Base-by-base conservation (phyloP, 2,888 invertebrate genomes). In the Osedax frankpressi region DNA sequence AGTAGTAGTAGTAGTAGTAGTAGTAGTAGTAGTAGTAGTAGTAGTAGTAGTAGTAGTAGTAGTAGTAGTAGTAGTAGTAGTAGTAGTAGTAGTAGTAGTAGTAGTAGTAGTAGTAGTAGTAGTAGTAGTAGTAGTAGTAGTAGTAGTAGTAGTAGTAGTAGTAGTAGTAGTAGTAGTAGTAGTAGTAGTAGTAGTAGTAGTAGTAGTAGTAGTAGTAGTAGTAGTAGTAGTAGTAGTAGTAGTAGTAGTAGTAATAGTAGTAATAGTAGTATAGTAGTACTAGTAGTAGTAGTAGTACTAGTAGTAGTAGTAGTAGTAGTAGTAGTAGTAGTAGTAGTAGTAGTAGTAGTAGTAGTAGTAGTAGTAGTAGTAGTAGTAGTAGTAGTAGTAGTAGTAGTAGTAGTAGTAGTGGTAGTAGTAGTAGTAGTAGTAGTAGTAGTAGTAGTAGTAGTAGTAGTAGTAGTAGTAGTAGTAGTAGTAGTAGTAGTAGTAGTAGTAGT, bases 1-100 rank as follows among this genome's bases (percentile, higher is more conserved):
- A 62, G 62, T 62, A 62, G 59, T n/a, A 59, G 62, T 62, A 62
- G 1, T 62, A 62, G 62, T 62, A 62, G 62, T 62, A 62, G 62
- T 62, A 62, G 62, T 62, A 62, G 62, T 62, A 62, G 62, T 62
- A 11, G 62, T 62, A 62, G 62, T 62, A 62, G 62, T 62, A 62
- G 62, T 2, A 62, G 62, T 62, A 11, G 62, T 2, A 62, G 62
- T 62, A 62, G 62, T 2, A 62, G 62, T 62, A 62, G 62, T 2
- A 62, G 62, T 62, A 62, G 62, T 2, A 62, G 62, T 62, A 62
- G 62, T 2, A 62, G 62, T 62, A 2, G 62, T 2, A 26, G 62
- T 62, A 6, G 6, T 62, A 62, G 62, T 62, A 62, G 62, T 62
- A 6, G 62, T 62, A 62, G 62, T 62, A 62, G 62, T 62, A 62